phyloP scores from a whole-genome alignment of 2,888 invertebrate species.

The Conomelus anceps region DNA sequence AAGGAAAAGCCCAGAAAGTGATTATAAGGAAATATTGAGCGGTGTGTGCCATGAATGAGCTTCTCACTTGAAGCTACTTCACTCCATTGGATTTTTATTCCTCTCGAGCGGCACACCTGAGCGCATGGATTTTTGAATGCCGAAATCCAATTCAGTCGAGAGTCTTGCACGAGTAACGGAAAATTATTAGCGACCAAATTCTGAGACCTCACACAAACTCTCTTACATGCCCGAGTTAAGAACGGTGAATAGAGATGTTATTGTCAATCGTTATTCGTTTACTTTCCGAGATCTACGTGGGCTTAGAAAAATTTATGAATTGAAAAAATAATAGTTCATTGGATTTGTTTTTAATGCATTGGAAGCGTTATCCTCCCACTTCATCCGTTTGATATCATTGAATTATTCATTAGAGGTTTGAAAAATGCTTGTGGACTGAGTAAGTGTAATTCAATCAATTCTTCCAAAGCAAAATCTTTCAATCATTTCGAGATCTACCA shows the following conservation, averaged over 20 bases:
- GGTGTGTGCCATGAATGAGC: not conserved
- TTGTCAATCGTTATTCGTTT: not conserved
- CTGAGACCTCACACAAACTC: not conserved
- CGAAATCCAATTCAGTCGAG: not conserved
- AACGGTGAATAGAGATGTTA: not conserved
- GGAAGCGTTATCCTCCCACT: too few species aligned
- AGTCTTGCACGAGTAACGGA: not conserved
- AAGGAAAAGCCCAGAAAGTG: not conserved
- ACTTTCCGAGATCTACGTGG: too few species aligned
- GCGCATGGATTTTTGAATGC: not conserved
- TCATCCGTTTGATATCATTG: too few species aligned
- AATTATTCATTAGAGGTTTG: too few species aligned
- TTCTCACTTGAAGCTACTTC: not conserved
- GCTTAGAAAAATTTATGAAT: too few species aligned
- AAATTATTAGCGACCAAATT: not conserved
- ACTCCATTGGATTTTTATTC: not conserved
- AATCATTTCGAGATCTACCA: too few species aligned
- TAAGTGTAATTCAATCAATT: too few species aligned
- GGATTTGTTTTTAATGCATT: too few species aligned
- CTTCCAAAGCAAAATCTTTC: too few species aligned
- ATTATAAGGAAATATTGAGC: not conserved
- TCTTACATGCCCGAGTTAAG: too few species aligned
- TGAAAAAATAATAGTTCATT: too few species aligned
- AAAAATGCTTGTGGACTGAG: too few species aligned
- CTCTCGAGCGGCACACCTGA: not conserved